Percentiles rank a stretch among this genome's conserved stretches.
These are phyloP conservation scores for Dendropsophus ebraccatus DNA, from an alignment of 2,113 vertebrate species.

Conservation along the genomic window DNA sequence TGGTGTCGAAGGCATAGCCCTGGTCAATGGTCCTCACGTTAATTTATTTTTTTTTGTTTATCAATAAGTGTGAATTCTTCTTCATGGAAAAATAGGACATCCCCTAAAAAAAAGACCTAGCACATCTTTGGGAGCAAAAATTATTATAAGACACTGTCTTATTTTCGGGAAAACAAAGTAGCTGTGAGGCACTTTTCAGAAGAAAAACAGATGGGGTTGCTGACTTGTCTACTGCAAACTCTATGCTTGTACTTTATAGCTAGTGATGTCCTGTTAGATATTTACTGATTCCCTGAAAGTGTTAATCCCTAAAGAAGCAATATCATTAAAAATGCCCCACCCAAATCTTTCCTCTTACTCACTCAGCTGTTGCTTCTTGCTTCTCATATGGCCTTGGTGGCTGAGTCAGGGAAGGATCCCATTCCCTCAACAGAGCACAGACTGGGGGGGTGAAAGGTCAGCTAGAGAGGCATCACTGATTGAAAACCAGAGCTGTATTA, in stretches of 20 bases:
- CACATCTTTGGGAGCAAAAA: too few relatives aligned
- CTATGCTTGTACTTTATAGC: neutral
- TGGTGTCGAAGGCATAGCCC: too few relatives aligned
- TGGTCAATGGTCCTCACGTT: too few relatives aligned
- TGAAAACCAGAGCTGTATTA: neutral
- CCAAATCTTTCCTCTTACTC: slow-evolving; percentile 31
- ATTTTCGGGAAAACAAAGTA: too few relatives aligned
- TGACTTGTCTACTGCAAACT: neutral
- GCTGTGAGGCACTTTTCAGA: neutral
- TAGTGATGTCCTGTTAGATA: neutral
- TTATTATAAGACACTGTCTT: too few relatives aligned
- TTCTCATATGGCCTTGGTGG: slow-evolving; percentile 30
- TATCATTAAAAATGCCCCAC: slow-evolving; percentile 27
- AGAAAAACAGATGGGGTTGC: neutral
- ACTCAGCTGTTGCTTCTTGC: slow-evolving; percentile 46
- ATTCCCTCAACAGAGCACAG: slow-evolving; percentile 6
- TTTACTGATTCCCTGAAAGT: neutral
- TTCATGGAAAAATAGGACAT: too few relatives aligned
- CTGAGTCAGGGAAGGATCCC: slow-evolving; percentile 45
- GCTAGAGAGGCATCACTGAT: neutral
- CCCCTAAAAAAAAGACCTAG: too few relatives aligned
- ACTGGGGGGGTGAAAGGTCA: slow-evolving; percentile 3
- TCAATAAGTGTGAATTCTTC: too few relatives aligned
- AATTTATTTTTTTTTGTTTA: too few relatives aligned
- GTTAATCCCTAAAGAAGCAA: slow-evolving; percentile 12